phyloP scores from a whole-genome alignment of 2,888 invertebrate species.

The Laspeyria flexula region DNA sequence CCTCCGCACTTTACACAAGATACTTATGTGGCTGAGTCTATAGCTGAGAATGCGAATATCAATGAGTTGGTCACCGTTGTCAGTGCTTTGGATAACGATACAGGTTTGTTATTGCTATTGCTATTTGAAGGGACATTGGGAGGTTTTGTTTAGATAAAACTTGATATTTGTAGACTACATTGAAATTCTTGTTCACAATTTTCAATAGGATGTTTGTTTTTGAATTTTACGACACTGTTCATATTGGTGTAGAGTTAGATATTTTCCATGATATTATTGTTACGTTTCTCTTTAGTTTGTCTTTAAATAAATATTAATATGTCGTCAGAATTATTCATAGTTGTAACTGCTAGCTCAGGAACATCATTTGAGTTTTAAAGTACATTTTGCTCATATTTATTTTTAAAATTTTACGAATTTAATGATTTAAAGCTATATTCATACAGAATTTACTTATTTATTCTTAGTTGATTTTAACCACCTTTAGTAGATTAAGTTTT shows the following conservation, averaged over 20 bases:
- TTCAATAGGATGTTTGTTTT: not conserved
- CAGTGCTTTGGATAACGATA: slow-evolving; percentile 94
- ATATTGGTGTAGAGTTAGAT: no score
- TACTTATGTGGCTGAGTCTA: slow-evolving; percentile 90
- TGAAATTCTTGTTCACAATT: not conserved
- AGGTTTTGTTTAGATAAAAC: not conserved
- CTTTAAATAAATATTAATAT: no score
- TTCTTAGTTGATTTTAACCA: not conserved
- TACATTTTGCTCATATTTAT: no score
- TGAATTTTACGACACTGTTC: not conserved
- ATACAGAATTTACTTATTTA: no score
- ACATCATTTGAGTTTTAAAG: no score
- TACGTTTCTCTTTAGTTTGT: no score
- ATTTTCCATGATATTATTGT: no score
- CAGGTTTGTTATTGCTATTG: slow-evolving; percentile 75
- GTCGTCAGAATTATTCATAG: no score
- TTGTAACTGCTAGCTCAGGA: no score
- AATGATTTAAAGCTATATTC: no score
- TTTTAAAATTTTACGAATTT: no score
- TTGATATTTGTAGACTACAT: not conserved
- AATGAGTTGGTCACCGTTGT: slow-evolving; percentile 95
- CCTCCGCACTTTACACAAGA: slow-evolving; percentile 94
- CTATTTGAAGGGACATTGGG: not conserved
- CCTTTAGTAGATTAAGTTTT: not conserved
- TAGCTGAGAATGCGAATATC: slow-evolving; percentile 94